These are phyloP conservation scores for Podarcis cretensis DNA, from an alignment of 2,113 vertebrate species.

Conservation along the genomic window DNA sequence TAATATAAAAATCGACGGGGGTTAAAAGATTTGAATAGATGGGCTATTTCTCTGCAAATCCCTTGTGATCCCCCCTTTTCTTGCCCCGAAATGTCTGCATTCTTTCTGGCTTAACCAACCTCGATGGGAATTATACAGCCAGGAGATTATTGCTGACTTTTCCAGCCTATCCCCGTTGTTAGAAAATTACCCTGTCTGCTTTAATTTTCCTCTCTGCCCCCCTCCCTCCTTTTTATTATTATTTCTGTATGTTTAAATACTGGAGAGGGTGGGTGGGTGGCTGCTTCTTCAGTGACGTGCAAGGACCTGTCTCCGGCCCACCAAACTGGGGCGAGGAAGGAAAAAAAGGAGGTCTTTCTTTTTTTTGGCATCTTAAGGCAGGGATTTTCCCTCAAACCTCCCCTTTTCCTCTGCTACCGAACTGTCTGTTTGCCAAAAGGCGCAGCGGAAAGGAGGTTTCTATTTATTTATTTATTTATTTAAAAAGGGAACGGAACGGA, in stretches of 20 bases:
- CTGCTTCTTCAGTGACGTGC: conserved; percentile 40
- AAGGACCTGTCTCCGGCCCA: conserved; percentile 53
- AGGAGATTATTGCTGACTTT: conserved; percentile 10
- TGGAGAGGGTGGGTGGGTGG: conserved; percentile 21
- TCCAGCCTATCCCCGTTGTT: background rate
- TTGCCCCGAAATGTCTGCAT: background rate
- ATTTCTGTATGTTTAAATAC: conserved; percentile 3
- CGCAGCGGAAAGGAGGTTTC: background rate
- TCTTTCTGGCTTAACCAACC: background rate
- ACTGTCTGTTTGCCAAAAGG: conserved; percentile 40
- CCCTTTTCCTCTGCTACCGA: conserved; percentile 15
- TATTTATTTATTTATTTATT: background rate
- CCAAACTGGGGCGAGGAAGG: conserved; percentile 35
- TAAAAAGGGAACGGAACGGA: conserved; percentile 57
- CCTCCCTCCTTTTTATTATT: background rate
- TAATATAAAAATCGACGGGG: background rate
- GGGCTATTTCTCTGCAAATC: background rate
- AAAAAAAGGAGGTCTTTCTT: conserved; percentile 18
- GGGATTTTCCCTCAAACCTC: background rate
- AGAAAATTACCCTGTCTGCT: conserved; percentile 3
- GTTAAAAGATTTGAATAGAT: background rate
- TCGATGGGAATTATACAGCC: background rate
- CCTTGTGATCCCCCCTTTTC: background rate
- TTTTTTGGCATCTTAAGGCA: conserved; percentile 18
- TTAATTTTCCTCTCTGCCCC: background rate